phyloP scores from a whole-genome alignment of 2,888 invertebrate genomes.

The Merodon equestris region DNA sequence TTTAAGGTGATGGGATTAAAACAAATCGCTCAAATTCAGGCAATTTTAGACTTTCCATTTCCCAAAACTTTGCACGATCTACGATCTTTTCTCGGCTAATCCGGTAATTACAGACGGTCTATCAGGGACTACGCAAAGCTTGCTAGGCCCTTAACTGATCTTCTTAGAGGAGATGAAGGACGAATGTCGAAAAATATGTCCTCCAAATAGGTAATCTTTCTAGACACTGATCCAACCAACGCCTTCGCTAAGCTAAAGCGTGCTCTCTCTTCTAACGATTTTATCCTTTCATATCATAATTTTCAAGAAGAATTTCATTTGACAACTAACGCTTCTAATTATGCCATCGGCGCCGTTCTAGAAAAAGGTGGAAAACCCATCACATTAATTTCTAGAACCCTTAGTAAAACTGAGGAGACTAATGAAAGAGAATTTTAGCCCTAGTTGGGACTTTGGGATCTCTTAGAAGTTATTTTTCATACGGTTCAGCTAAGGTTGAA shows the following conservation, averaged over 20 bases:
- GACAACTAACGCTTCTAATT: slow-evolving; percentile 4
- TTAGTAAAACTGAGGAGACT: slow-evolving; percentile 35
- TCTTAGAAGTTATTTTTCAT: slow-evolving; percentile 25
- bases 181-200: slow-evolving; percentile 12
- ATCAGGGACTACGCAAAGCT: slow-evolving; percentile 53
- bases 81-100: slow-evolving; percentile 25
- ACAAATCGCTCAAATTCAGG: slow-evolving; percentile 42
- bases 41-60: slow-evolving; percentile 30
- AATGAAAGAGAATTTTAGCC: slow-evolving; percentile 44
- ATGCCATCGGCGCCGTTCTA: slow-evolving; percentile 8
- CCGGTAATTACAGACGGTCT: slow-evolving; percentile 32
- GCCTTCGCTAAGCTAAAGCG: too few species aligned
- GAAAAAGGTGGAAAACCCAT: slow-evolving; percentile 3
- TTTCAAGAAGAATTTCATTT: background rate
- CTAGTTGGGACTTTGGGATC: slow-evolving; percentile 17
- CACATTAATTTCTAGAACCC: slow-evolving; percentile 8
- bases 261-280: too few species aligned
- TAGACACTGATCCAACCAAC: too few species aligned
- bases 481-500: background rate
- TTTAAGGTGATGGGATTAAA: slow-evolving; percentile 49
- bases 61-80: slow-evolving; percentile 45
- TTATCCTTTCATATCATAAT: background rate
- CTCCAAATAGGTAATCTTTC: too few species aligned
- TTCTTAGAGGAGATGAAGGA: slow-evolving; percentile 57
- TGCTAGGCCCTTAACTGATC: slow-evolving; percentile 38